These are phyloP conservation scores for Calypte anna DNA, from an alignment of 2,113 vertebrate genomes.

Conservation along the genomic window DNA sequence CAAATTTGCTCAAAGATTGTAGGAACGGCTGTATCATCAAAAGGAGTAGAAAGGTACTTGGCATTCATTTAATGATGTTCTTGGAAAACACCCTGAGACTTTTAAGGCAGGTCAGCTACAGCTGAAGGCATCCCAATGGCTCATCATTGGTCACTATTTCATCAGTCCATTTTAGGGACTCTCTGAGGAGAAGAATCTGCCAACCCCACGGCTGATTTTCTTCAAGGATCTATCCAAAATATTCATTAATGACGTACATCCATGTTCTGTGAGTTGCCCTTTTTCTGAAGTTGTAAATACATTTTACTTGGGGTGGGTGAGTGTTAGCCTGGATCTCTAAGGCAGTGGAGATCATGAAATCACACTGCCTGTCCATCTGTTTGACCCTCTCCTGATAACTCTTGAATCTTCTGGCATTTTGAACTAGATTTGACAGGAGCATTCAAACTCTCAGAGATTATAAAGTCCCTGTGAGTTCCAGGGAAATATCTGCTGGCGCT, in stretches of 20 bases:
- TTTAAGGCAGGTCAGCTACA: neutral
- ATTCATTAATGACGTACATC: neutral
- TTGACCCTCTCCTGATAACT: constrained; percentile 30
- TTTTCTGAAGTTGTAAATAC: neutral
- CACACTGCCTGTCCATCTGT: constrained; percentile 28
- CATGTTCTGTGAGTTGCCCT: neutral
- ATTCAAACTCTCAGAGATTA: constrained; percentile 12
- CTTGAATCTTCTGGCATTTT: constrained; percentile 30
- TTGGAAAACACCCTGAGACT: neutral
- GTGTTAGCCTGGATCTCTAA: neutral
- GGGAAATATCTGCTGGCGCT: constrained; percentile 41
- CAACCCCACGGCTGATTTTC: neutral
- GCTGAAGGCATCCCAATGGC: neutral
- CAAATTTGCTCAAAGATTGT: neutral
- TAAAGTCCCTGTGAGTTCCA: constrained; percentile 50
- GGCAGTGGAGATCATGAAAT: neutral
- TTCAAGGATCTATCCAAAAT: neutral
- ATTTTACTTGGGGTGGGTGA: neutral
- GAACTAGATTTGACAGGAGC: neutral
- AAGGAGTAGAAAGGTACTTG: neutral
- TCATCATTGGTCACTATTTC: neutral
- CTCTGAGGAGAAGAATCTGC: neutral
- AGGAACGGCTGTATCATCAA: neutral
- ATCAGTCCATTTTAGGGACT: neutral
- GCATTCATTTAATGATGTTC: neutral